Evolutionary conservation across 2,113 vertebrate genomes (phyloP).

Genomic region (Seriola aureovittata): DNA sequence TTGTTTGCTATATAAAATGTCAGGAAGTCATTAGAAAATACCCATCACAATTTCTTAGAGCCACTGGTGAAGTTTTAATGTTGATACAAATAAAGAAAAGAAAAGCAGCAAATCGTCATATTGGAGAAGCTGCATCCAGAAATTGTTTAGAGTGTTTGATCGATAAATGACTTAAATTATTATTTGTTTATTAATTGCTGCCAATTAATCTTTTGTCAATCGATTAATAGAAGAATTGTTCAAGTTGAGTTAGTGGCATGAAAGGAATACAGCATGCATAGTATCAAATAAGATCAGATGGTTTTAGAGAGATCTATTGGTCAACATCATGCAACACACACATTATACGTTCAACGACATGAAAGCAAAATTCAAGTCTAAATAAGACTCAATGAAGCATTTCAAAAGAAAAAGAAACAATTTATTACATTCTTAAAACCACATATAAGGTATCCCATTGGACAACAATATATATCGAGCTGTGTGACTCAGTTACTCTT

Average conservation of each 20-base stretch:
- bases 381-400: constrained; percentile 42
- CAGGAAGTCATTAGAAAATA: too few relatives aligned
- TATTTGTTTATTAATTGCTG: not conserved
- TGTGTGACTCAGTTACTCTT: constrained; percentile 79
- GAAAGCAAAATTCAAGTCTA: not conserved
- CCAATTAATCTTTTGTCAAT: not conserved
- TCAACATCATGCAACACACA: not conserved
- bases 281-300: not conserved
- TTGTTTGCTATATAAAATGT: too few relatives aligned
- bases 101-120: not conserved
- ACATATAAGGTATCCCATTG: constrained; percentile 83
- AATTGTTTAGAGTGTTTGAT: not conserved
- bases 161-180: not conserved
- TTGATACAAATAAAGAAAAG: not conserved
- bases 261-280: not conserved
- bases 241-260: not conserved
- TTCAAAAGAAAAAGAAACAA: constrained; percentile 80
- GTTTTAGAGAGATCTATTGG: constrained; percentile 1
- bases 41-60: not conserved
- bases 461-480: constrained; percentile 81
- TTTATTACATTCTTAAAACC: constrained; percentile 89
- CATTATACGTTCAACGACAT: not conserved
- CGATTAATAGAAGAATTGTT: not conserved
- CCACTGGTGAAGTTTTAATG: not conserved
- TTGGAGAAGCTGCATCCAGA: not conserved